A percentile compares a stretch with the other conserved stretches of the same genome.
Conservation (phyloP, 2,113 vertebrate genomes). For the Pogonocichla stellata region DNA sequence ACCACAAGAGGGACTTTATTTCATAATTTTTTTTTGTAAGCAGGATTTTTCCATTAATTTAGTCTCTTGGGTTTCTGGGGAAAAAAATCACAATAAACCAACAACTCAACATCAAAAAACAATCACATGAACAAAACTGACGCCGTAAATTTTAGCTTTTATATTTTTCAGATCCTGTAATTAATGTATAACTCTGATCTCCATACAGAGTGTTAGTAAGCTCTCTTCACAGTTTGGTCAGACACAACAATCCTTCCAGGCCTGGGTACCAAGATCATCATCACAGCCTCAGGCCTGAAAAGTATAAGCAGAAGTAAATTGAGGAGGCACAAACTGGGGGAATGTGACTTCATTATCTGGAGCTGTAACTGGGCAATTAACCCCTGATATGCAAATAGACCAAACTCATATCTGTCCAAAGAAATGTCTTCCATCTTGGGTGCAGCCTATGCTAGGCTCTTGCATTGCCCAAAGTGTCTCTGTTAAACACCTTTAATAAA, state of each 20-base stretch:
- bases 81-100: background rate
- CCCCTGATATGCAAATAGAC: background rate
- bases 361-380: background rate
- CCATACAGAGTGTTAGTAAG: background rate
- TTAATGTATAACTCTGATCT: background rate
- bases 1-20: background rate
- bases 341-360: background rate
- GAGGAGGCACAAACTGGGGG: accelerated
- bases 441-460: background rate
- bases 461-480: background rate
- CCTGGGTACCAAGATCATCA: background rate
- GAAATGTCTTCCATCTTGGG: accelerated
- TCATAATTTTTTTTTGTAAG: background rate
- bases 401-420: background rate
- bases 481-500: background rate
- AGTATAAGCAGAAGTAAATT: background rate
- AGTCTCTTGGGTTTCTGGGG: background rate
- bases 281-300: background rate
- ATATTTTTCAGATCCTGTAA: background rate
- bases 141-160: background rate
- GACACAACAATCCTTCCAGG: background rate
- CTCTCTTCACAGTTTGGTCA: background rate
- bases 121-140: background rate
- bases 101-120: background rate
- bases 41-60: background rate